Conservation (phyloP, 1,140 invertebrate species). For the Anagrus nilaparvatae region DNA sequence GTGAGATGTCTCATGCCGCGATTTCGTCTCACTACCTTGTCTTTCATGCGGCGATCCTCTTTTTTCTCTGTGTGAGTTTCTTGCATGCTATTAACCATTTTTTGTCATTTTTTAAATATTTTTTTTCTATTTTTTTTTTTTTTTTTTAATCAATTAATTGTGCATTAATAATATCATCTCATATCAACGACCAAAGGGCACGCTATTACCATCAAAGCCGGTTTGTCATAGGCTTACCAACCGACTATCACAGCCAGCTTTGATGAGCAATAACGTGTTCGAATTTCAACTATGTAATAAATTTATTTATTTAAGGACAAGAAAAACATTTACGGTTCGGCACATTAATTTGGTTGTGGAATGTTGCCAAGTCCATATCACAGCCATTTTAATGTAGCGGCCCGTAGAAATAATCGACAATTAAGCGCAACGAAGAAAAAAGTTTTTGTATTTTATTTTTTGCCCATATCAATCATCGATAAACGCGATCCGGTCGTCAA, state of each 20-base stretch:
- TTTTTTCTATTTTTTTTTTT: no score
- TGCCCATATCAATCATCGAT: neutral
- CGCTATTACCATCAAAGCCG: slow-evolving; percentile 60
- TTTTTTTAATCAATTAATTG: no score
- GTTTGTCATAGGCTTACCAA: slow-evolving; percentile 56
- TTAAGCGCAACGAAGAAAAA: neutral
- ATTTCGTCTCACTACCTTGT: slow-evolving; percentile 84
- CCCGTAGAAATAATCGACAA: slow-evolving; percentile 36
- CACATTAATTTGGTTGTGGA: slow-evolving; percentile 65
- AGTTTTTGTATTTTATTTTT: neutral
- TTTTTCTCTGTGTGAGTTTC: no score
- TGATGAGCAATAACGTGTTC: slow-evolving; percentile 61
- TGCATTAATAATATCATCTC: no score
- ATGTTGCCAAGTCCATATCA: slow-evolving; percentile 56
- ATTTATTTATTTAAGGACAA: neutral
- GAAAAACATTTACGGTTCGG: slow-evolving; percentile 38
- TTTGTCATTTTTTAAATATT: no score
- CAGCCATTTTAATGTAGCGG: slow-evolving; percentile 74
- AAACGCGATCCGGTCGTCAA: slow-evolving; percentile 54
- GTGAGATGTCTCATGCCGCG: slow-evolving; percentile 64
- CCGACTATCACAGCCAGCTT: slow-evolving; percentile 74
- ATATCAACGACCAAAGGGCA: slow-evolving; percentile 26
- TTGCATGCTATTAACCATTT: no score
- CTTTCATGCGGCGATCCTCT: slow-evolving; percentile 69
- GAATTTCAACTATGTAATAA: no score